These are phyloP conservation scores for Eueides isabella DNA, from an alignment of 1,140 invertebrate species.

Conservation along the genomic window DNA sequence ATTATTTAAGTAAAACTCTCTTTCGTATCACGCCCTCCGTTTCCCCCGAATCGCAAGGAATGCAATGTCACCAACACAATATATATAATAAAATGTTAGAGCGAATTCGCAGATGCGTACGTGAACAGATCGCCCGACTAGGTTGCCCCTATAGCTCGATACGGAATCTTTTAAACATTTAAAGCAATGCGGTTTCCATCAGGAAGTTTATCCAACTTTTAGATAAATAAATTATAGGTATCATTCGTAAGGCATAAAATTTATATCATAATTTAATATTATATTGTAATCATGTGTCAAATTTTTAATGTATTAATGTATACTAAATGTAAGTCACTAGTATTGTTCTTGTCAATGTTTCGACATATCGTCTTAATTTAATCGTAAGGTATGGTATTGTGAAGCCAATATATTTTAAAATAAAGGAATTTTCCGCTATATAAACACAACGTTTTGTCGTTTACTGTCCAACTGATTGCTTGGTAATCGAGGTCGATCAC, in stretches of 20 bases:
- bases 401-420: slow-evolving; percentile 82
- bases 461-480: slow-evolving; percentile 73
- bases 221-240: slow-evolving; percentile 63
- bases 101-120: slow-evolving; percentile 75
- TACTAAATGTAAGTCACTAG: slow-evolving; percentile 64
- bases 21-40: slow-evolving; percentile 70
- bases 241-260: slow-evolving; percentile 57
- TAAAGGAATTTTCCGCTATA: slow-evolving; percentile 80
- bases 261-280: slow-evolving; percentile 69
- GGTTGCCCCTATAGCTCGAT: slow-evolving; percentile 79
- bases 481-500: slow-evolving; percentile 62
- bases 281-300: slow-evolving; percentile 66
- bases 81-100: slow-evolving; percentile 50
- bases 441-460: slow-evolving; percentile 79
- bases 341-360: slow-evolving; percentile 79
- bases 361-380: slow-evolving; percentile 79
- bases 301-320: slow-evolving; percentile 68
- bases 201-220: slow-evolving; percentile 77
- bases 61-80: slow-evolving; percentile 73
- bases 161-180: slow-evolving; percentile 37
- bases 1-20: slow-evolving; percentile 67
- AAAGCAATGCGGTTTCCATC: slow-evolving; percentile 71
- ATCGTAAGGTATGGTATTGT: slow-evolving; percentile 78
- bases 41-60: slow-evolving; percentile 66
- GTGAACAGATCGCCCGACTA: slow-evolving; percentile 72